phyloP scores from a whole-genome alignment of 2,113 vertebrate species.

The Actenoides lindsayi region DNA sequence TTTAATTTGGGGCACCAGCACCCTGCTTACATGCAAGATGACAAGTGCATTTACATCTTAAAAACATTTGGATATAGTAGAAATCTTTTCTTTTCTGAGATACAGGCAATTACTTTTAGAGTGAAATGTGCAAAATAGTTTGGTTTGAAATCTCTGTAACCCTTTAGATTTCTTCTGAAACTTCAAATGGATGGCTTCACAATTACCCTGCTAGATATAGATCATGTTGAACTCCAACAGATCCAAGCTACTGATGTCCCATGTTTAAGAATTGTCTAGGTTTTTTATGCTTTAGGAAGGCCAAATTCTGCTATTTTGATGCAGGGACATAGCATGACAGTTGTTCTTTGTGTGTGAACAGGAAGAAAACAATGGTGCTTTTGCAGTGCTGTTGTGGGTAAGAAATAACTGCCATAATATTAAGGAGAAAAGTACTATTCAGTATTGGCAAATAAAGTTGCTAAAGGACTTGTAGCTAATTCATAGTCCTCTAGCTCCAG shows the following conservation, averaged over 20 bases:
- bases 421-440: neutral
- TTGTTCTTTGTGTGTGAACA: neutral
- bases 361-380: neutral
- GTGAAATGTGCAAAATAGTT: constrained; percentile 36
- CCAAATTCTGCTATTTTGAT: neutral
- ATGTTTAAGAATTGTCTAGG: neutral
- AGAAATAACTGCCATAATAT: neutral
- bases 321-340: neutral
- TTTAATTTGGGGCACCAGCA: constrained; percentile 45
- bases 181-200: neutral
- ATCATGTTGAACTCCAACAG: neutral
- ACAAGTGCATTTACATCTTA: constrained; percentile 65
- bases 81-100: neutral
- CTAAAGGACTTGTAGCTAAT: neutral
- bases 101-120: constrained; percentile 27
- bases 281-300: neutral
- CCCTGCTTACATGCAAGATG: constrained; percentile 61
- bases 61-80: constrained; percentile 47
- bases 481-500: neutral
- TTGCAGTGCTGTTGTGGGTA: neutral
- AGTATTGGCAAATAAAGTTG: neutral
- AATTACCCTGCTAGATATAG: neutral
- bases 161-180: neutral
- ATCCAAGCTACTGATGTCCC: neutral
- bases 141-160: neutral